Evolutionary conservation across 2,888 invertebrate species (phyloP).

Genomic region (Sylvicola cinctus): DNA sequence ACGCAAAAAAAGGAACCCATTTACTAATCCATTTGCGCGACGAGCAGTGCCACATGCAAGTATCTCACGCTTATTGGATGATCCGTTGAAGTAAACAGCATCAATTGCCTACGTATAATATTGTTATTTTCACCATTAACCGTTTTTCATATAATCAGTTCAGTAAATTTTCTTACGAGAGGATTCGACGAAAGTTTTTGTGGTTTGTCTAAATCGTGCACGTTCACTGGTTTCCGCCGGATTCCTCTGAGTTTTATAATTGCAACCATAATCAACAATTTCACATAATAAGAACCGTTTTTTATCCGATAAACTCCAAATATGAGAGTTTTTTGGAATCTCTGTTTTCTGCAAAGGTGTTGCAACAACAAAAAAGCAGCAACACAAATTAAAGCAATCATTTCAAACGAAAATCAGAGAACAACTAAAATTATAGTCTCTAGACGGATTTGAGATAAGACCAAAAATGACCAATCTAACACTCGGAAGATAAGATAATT

Average conservation of each 20-base stretch:
- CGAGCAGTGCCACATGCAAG: constrained; percentile 38
- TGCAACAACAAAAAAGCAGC: too few relatives aligned
- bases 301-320: constrained; percentile 31
- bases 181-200: constrained; percentile 31
- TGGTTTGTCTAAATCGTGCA: constrained; percentile 30
- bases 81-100: constrained; percentile 39
- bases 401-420: too few relatives aligned
- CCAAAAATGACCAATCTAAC: too few relatives aligned
- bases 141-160: too few relatives aligned
- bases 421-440: too few relatives aligned
- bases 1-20: constrained; percentile 38
- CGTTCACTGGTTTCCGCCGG: constrained; percentile 13
- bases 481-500: too few relatives aligned
- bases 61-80: constrained; percentile 34
- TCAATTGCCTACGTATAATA: constrained; percentile 49
- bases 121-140: constrained; percentile 6
- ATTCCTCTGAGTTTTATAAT: constrained; percentile 14
- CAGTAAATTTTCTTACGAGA: constrained; percentile 22
- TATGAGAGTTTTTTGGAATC: too few relatives aligned
- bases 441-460: too few relatives aligned
- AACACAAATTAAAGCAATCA: too few relatives aligned
- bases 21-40: constrained; percentile 32
- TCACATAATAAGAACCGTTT: constrained; percentile 29
- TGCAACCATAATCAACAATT: constrained; percentile 28
- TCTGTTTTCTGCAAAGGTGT: too few relatives aligned